These are phyloP conservation scores for Heliconius hortense DNA, from an alignment of 2,888 invertebrate genomes.

Conservation along the genomic window DNA sequence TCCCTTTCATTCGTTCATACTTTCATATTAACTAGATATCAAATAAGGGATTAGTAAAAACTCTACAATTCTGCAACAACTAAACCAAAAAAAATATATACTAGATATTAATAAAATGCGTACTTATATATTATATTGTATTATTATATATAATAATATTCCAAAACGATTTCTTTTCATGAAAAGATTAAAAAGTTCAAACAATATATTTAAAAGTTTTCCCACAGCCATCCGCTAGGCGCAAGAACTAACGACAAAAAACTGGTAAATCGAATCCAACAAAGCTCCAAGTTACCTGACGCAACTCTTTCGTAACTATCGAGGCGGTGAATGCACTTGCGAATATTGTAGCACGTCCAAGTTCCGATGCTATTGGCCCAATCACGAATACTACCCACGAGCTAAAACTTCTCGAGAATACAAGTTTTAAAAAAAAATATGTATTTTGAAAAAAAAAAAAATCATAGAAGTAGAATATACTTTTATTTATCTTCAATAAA, in stretches of 20 bases:
- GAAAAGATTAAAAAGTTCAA: not conserved
- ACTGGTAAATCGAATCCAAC: conserved; percentile 46
- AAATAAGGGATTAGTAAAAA: not conserved
- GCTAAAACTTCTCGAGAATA: conserved; percentile 53
- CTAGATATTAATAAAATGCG: not conserved
- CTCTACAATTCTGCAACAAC: not conserved
- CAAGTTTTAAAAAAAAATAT: not conserved
- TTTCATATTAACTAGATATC: too few relatives aligned
- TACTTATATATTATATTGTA: too few relatives aligned
- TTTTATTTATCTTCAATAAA: not conserved
- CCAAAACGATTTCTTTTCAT: not conserved
- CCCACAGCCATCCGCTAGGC: not conserved
- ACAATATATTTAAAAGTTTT: conserved; percentile 2
- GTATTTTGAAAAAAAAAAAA: not conserved
- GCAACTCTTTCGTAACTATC: conserved; percentile 63
- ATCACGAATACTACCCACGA: conserved; percentile 74
- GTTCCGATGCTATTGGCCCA: conserved; percentile 64
- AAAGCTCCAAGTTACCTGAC: conserved; percentile 48
- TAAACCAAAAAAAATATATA: not conserved
- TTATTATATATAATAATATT: too few relatives aligned
- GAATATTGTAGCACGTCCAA: conserved; percentile 59
- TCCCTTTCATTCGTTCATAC: too few relatives aligned
- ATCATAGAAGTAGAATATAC: not conserved
- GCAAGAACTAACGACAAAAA: conserved; percentile 27
- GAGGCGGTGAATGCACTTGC: conserved; percentile 66